Evolutionary conservation across 2,797 vertebrate species (phyloP).

Genomic region (Pachyuromys duprasi): DNA sequence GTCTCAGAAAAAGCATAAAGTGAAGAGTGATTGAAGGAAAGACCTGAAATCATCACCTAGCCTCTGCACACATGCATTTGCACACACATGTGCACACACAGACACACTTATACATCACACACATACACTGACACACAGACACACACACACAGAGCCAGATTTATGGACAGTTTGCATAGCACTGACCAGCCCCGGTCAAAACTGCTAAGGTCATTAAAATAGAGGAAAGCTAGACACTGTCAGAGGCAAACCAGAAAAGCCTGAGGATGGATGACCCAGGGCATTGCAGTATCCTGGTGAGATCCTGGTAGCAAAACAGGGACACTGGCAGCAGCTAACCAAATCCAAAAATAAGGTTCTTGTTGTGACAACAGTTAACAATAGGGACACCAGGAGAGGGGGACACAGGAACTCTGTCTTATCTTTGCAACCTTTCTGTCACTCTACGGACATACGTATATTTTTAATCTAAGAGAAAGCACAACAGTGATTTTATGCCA

Average conservation of each 20-base stretch:
- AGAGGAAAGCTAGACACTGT: background rate
- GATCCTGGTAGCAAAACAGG: background rate
- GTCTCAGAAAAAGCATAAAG: background rate
- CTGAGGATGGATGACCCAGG: background rate
- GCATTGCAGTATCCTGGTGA: background rate
- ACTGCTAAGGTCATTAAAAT: background rate
- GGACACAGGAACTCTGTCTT: conserved; percentile 8
- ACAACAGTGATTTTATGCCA: background rate
- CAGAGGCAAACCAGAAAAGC: background rate
- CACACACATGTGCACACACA: background rate
- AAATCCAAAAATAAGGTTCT: background rate
- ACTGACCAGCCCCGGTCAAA: background rate
- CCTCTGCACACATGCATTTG: background rate
- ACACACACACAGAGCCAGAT: background rate
- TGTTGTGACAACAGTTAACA: background rate
- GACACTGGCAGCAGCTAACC: background rate
- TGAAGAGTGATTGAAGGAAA: background rate
- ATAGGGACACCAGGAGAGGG: background rate
- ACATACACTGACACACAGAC: background rate
- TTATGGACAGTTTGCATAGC: background rate
- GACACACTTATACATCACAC: accelerated
- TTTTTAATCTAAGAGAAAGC: background rate
- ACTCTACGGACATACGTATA: background rate
- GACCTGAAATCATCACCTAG: background rate
- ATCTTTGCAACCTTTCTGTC: conserved; percentile 32